Evolutionary conservation across 2,888 invertebrate species (phyloP).

Genomic region (Lagria hirta): DNA sequence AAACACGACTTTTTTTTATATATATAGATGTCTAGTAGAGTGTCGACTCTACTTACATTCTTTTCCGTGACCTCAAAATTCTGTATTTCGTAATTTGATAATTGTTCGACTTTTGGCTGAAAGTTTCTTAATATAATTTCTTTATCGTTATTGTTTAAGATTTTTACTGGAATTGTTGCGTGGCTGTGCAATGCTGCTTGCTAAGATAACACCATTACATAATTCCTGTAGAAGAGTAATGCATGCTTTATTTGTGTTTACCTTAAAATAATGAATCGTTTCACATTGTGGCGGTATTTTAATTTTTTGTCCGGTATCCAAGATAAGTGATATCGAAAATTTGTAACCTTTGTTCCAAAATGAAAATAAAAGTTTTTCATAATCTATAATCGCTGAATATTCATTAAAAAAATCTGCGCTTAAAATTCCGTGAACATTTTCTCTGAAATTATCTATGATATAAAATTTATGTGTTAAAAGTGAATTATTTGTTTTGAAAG

Average conservation of each 20-base stretch:
- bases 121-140: conserved; percentile 31
- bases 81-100: conserved; percentile 8
- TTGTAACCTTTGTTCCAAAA: conserved; percentile 6
- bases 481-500: conserved; percentile 5
- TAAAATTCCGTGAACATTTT: conserved; percentile 11
- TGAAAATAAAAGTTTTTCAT: conserved; percentile 7
- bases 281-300: conserved; percentile 17
- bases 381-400: conserved; percentile 13
- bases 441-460: conserved; percentile 11
- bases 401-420: conserved; percentile 17
- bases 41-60: conserved; percentile 23
- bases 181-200: too few relatives aligned
- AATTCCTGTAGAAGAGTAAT: too few relatives aligned
- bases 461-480: conserved; percentile 10
- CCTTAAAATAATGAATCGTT: conserved; percentile 12
- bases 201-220: too few relatives aligned
- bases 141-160: conserved; percentile 6
- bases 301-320: conserved; percentile 2
- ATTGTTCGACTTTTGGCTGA: conserved; percentile 18
- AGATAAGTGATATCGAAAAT: conserved; percentile 13
- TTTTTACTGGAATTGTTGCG: too few relatives aligned
- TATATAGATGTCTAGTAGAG: conserved; percentile 20
- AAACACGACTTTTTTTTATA: too few relatives aligned
- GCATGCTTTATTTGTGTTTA: conserved; percentile 11
- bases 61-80: conserved; percentile 5